Percentiles rank a stretch among this genome's conserved stretches.
Evolutionary conservation across 2,797 vertebrate genomes (phyloP).

Genomic region (Monodelphis domestica): DNA sequence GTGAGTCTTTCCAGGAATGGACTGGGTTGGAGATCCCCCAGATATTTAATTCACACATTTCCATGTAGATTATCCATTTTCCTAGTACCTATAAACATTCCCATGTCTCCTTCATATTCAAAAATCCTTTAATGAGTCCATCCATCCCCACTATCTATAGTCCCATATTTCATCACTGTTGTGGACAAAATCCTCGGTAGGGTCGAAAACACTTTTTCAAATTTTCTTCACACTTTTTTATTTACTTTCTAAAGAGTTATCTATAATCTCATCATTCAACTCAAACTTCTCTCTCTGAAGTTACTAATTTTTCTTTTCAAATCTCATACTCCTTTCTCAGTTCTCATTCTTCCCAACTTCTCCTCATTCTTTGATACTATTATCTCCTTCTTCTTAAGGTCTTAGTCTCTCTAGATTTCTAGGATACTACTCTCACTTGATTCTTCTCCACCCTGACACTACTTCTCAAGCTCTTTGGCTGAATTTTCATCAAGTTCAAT

Average conservation of each 20-base stretch:
- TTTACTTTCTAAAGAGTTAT: neutral
- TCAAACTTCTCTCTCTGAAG: neutral
- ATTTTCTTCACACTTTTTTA: neutral
- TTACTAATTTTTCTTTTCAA: neutral
- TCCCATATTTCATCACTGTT: neutral
- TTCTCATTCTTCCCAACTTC: neutral
- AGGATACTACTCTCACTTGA: neutral
- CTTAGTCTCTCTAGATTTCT: neutral
- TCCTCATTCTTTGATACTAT: neutral
- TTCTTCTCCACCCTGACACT: neutral
- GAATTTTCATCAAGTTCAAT: neutral
- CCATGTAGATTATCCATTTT: neutral
- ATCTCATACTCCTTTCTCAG: neutral
- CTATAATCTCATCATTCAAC: neutral
- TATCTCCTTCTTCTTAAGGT: neutral
- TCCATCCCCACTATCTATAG: neutral
- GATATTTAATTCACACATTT: no score
- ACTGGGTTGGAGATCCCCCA: no score
- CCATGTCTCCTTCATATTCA: neutral
- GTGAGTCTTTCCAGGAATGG: no score
- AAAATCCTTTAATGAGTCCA: neutral
- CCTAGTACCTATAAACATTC: neutral
- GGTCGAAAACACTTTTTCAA: neutral
- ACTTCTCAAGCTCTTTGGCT: neutral
- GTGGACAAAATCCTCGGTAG: no score